A percentile compares a stretch with the other conserved stretches of the same genome.
Evolutionary conservation across 2,113 vertebrate genomes (phyloP).

Genomic region (Colossoma macropomum): DNA sequence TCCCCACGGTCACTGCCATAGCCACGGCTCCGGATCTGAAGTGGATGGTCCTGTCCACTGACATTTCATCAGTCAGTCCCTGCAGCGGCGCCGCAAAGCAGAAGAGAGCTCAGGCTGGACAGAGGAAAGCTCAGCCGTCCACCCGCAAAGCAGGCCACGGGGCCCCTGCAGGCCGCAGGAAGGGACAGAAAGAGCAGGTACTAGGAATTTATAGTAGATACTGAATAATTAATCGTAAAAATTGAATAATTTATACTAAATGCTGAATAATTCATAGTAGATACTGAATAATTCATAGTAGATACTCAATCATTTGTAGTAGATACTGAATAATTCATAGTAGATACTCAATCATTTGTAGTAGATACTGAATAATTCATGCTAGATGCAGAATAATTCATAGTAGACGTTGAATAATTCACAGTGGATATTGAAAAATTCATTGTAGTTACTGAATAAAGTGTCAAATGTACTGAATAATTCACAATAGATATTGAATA

Average conservation of each 20-base stretch:
- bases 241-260: no score
- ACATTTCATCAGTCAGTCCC: conserved; percentile 80
- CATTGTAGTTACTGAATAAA: not conserved
- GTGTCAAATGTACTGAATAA: not conserved
- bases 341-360: no score
- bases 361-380: no score
- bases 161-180: conserved; percentile 74
- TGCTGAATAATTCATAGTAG: no score
- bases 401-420: no score
- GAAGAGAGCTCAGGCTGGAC: conserved; percentile 69
- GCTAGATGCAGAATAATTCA: no score
- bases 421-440: not conserved
- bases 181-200: conserved; percentile 90
- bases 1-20: conserved; percentile 87
- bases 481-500: not conserved
- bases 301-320: no score
- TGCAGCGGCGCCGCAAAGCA: conserved; percentile 78
- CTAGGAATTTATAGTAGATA: not conserved
- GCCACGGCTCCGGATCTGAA: conserved; percentile 85
- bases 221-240: no score
- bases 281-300: no score
- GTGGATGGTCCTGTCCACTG: conserved; percentile 86
- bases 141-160: conserved; percentile 7
- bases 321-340: not conserved
- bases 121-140: conserved; percentile 59